Evolutionary conservation across 1,140 invertebrate species (phyloP).

Genomic region (Amphibalanus amphitrite): DNA sequence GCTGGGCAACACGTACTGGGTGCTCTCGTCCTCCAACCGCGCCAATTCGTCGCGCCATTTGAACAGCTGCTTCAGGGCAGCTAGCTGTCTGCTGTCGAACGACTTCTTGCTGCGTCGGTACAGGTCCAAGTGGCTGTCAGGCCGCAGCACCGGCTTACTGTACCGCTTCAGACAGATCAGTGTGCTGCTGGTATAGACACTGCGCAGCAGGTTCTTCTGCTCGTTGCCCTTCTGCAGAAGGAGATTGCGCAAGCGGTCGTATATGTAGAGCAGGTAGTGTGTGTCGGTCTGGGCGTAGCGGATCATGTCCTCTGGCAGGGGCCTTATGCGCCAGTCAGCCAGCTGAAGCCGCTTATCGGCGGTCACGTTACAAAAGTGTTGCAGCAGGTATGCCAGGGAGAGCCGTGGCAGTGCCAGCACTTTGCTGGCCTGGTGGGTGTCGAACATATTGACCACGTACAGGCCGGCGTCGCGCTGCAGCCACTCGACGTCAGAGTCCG

Average conservation of each 20-base stretch:
- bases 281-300: conserved; percentile 88
- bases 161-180: conserved; percentile 44
- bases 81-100: conserved; percentile 72
- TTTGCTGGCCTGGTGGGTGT: conserved; percentile 76
- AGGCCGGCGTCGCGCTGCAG: conserved; percentile 86
- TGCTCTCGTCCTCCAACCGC: conserved; percentile 76
- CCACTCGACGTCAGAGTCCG: conserved; percentile 77
- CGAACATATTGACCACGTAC: conserved; percentile 95
- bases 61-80: conserved; percentile 62
- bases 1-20: conserved; percentile 74
- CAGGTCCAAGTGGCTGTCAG: conserved; percentile 53
- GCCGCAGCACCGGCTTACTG: conserved; percentile 48
- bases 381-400: conserved; percentile 61
- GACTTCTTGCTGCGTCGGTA: conserved; percentile 56
- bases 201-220: conserved; percentile 44
- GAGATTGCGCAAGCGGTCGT: conserved; percentile 59
- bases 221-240: conserved; percentile 51
- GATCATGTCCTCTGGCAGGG: conserved; percentile 62
- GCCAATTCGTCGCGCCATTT: conserved; percentile 76
- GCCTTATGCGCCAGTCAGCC: conserved; percentile 91
- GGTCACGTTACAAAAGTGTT: conserved; percentile 55
- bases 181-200: conserved; percentile 50
- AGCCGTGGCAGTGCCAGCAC: conserved; percentile 48
- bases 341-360: conserved; percentile 81
- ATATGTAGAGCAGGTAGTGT: conserved; percentile 87